Conservation (phyloP, 2,888 invertebrate species). For the Taenaris catops region DNA sequence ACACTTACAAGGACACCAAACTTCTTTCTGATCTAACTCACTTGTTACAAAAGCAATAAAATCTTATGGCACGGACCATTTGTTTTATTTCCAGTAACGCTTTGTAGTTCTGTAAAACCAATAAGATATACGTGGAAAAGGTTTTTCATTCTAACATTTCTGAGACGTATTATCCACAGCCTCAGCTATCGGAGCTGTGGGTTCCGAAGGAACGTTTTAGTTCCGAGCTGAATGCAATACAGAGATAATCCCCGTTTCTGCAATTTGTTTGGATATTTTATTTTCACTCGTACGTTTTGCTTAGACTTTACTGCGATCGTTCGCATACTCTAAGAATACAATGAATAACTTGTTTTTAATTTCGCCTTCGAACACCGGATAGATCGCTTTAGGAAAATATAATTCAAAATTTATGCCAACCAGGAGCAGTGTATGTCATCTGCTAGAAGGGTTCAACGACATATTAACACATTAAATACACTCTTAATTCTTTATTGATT, state of each 20-base stretch:
- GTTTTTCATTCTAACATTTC: conserved; percentile 24
- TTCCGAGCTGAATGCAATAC: conserved; percentile 40
- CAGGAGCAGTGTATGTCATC: too few relatives aligned
- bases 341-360: too few relatives aligned
- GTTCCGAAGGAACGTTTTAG: conserved; percentile 41
- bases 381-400: too few relatives aligned
- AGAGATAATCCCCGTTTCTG: conserved; percentile 49
- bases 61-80: conserved; percentile 23
- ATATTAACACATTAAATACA: too few relatives aligned
- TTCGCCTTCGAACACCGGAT: too few relatives aligned
- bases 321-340: too few relatives aligned
- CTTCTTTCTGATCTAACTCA: conserved; percentile 19
- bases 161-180: conserved; percentile 41
- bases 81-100: conserved; percentile 25
- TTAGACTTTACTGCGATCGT: too few relatives aligned
- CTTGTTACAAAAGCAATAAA: conserved; percentile 25
- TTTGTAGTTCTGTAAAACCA: conserved; percentile 25
- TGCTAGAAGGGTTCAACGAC: too few relatives aligned
- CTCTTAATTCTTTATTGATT: too few relatives aligned
- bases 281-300: conserved; percentile 21
- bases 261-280: conserved; percentile 33
- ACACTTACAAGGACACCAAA: conserved; percentile 5
- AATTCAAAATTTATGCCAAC: too few relatives aligned
- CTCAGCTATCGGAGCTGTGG: conserved; percentile 26
- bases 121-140: conserved; percentile 24